A percentile compares a stretch with the other conserved stretches of the same genome.
Evolutionary conservation across 2,888 invertebrate species (phyloP).

Genomic region (Melanargia galathea): DNA sequence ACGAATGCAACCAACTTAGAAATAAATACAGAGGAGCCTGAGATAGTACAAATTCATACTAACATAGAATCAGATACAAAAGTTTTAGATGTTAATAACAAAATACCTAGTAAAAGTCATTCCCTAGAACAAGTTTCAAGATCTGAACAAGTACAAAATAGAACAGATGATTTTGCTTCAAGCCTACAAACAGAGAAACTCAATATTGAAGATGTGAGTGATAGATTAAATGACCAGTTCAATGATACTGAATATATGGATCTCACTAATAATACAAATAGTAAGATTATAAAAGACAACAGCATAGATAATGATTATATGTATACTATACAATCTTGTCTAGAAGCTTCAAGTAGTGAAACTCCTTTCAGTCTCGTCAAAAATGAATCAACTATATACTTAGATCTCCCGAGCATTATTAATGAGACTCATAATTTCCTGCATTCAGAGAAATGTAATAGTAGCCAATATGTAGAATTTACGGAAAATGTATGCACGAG

Average conservation of each 20-base stretch:
- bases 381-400: conserved; percentile 70
- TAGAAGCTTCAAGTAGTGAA: conserved; percentile 44
- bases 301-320: conserved; percentile 47
- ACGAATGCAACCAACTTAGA: conserved; percentile 20
- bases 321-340: conserved; percentile 49
- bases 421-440: conserved; percentile 62
- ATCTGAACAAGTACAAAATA: conserved; percentile 69
- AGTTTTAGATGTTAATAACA: conserved; percentile 27
- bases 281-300: conserved; percentile 52
- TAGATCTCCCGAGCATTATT: conserved; percentile 68
- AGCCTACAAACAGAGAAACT: conserved; percentile 20
- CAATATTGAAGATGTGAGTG: conserved; percentile 24
- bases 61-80: conserved; percentile 40
- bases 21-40: conserved; percentile 53
- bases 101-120: conserved; percentile 24
- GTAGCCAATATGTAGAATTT: conserved; percentile 45
- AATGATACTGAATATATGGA: conserved; percentile 63
- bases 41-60: conserved; percentile 68
- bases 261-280: conserved; percentile 64
- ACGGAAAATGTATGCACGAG: conserved; percentile 56
- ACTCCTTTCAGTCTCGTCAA: conserved; percentile 47
- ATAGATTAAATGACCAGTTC: conserved; percentile 36
- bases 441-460: conserved; percentile 59
- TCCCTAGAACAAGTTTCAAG: conserved; percentile 32
- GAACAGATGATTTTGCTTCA: conserved; percentile 33